Percentiles rank a stretch among this genome's conserved stretches.
Conservation (phyloP, 2,888 invertebrate genomes). For the Chirona hameri region DNA sequence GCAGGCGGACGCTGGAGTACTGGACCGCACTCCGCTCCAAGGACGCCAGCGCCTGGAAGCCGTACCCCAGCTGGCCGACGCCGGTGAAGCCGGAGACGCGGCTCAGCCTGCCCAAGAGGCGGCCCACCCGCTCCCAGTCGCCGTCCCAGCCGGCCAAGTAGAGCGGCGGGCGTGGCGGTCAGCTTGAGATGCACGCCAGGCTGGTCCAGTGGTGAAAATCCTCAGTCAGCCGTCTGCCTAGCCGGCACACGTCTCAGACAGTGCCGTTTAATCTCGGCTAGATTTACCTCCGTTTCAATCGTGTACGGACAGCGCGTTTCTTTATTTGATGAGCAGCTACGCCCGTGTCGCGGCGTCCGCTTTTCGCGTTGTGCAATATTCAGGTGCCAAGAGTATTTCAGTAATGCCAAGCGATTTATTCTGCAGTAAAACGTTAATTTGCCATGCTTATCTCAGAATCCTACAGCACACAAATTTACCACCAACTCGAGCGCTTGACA, state of each 20-base stretch:
- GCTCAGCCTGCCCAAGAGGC: background rate
- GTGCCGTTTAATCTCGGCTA: too few species aligned
- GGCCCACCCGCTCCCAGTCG: background rate
- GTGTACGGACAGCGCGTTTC: too few species aligned
- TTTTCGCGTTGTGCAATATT: too few species aligned
- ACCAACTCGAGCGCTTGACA: background rate
- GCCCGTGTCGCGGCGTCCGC: too few species aligned
- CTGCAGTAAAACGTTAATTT: slow-evolving; percentile 28
- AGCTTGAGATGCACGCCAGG: too few species aligned
- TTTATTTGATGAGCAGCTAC: too few species aligned
- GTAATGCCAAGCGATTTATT: slow-evolving; percentile 29
- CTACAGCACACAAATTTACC: slow-evolving; percentile 4
- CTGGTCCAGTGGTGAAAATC: too few species aligned
- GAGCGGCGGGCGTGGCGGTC: background rate
- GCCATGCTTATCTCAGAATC: background rate
- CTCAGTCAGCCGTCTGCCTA: too few species aligned
- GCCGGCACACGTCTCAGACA: too few species aligned
- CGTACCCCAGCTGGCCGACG: background rate
- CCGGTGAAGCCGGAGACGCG: background rate
- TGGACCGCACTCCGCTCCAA: background rate
- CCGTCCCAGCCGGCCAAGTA: background rate
- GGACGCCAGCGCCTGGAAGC: background rate
- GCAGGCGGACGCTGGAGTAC: background rate
- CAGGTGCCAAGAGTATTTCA: background rate
- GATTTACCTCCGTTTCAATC: too few species aligned